phyloP scores from a whole-genome alignment of 2,113 vertebrate genomes.

The Gymnocephalus cernua region DNA sequence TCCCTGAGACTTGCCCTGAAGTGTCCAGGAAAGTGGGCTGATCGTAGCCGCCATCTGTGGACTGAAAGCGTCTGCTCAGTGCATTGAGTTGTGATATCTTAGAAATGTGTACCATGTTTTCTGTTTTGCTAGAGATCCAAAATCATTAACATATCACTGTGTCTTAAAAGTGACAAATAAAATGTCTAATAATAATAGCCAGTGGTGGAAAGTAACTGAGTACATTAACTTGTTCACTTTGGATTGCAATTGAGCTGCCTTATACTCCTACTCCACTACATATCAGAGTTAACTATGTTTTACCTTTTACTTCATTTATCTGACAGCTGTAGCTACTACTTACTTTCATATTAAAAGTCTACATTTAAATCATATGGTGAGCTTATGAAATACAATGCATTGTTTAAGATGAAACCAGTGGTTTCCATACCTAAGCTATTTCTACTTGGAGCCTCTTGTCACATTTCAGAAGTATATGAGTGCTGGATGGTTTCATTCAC shows the following conservation, averaged over 20 bases:
- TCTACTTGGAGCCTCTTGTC: neutral
- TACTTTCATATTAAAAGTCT: neutral
- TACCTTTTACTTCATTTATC: neutral
- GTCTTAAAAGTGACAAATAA: neutral
- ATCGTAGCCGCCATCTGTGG: constrained; percentile 59
- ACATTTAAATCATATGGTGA: neutral
- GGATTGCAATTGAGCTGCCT: neutral
- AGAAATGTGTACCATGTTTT: neutral
- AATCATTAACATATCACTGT: neutral
- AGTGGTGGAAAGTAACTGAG: neutral
- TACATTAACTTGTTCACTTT: neutral
- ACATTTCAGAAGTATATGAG: neutral
- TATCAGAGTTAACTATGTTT: neutral
- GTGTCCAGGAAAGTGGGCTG: constrained; percentile 71
- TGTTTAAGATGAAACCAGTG: neutral
- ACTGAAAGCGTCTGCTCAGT: constrained; percentile 32
- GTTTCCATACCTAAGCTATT: neutral
- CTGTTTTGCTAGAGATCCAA: constrained; percentile 7
- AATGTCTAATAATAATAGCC: neutral
- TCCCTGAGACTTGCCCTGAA: constrained; percentile 70
- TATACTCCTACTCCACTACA: neutral
- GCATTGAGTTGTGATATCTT: neutral
- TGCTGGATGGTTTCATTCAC: neutral
- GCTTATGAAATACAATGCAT: neutral
- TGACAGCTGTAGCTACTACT: neutral